Percentiles rank a stretch among this genome's conserved stretches.
phyloP scores from a whole-genome alignment of 1,140 invertebrate species.

The Drosophila nigrodunni region DNA sequence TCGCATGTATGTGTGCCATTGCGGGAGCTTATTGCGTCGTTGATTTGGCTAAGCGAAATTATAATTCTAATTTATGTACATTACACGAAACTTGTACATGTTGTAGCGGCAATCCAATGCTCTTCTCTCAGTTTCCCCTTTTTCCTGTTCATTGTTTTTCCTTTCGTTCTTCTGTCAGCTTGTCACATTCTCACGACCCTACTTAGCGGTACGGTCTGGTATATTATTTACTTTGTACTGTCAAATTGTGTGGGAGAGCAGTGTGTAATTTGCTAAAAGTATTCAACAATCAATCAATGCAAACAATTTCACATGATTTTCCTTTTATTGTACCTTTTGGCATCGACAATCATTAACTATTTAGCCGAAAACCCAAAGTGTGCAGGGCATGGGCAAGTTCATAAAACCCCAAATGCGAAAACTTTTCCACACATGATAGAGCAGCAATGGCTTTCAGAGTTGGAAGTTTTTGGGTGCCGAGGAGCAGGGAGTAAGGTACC shows the following conservation, averaged over 20 bases:
- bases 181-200: constrained; percentile 40
- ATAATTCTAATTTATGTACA: constrained; percentile 76
- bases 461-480: neutral
- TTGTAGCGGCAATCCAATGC: constrained; percentile 8
- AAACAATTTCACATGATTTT: constrained; percentile 27
- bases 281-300: constrained; percentile 51
- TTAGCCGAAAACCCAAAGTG: constrained; percentile 35
- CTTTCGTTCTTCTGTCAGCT: constrained; percentile 5
- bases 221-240: constrained; percentile 26
- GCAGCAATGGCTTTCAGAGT: constrained; percentile 36
- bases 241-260: constrained; percentile 18
- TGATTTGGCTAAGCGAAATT: constrained; percentile 79
- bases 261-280: constrained; percentile 17
- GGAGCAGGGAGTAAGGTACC: neutral
- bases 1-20: constrained; percentile 70
- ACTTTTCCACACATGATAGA: constrained; percentile 72
- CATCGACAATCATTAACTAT: constrained; percentile 62
- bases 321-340: neutral
- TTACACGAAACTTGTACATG: constrained; percentile 59
- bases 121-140: neutral
- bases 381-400: constrained; percentile 67
- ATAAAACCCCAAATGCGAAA: constrained; percentile 68
- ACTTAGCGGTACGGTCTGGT: neutral
- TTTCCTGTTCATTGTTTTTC: constrained; percentile 3
- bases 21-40: constrained; percentile 72